phyloP scores from a whole-genome alignment of 2,797 vertebrate species.

The Hyperoplus immaculatus region DNA sequence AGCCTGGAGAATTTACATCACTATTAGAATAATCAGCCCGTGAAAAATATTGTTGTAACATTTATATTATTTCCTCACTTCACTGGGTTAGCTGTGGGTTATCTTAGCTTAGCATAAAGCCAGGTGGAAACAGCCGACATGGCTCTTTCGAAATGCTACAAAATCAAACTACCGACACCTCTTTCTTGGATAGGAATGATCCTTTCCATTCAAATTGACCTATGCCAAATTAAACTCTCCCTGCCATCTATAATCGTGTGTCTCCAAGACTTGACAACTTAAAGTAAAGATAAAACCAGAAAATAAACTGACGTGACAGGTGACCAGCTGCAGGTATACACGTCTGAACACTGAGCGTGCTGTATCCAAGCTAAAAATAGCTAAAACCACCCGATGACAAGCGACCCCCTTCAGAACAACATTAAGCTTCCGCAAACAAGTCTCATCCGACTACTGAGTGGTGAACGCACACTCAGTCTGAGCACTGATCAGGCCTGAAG shows the following conservation, averaged over 20 bases:
- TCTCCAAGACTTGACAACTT: background rate
- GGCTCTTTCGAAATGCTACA: background rate
- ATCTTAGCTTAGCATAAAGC: background rate
- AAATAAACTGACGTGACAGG: background rate
- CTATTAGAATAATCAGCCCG: background rate
- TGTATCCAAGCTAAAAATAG: constrained; percentile 22
- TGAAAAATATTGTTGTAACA: background rate
- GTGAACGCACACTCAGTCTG: background rate
- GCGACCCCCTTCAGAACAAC: background rate
- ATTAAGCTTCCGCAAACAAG: constrained; percentile 7
- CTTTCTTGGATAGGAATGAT: background rate
- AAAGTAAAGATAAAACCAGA: background rate
- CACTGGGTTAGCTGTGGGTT: background rate
- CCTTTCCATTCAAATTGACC: background rate
- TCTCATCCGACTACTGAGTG: constrained; percentile 13
- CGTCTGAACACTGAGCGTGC: background rate
- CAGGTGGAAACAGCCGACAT: background rate
- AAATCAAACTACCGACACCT: background rate
- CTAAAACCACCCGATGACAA: background rate
- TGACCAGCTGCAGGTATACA: constrained; percentile 19
- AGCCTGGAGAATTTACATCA: background rate
- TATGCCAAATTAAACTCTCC: background rate
- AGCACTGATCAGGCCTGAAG: constrained; percentile 24
- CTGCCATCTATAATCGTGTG: background rate
- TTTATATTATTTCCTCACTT: background rate